phyloP scores from a whole-genome alignment of 2,113 vertebrate species.

The Hippocampus barbouri region DNA sequence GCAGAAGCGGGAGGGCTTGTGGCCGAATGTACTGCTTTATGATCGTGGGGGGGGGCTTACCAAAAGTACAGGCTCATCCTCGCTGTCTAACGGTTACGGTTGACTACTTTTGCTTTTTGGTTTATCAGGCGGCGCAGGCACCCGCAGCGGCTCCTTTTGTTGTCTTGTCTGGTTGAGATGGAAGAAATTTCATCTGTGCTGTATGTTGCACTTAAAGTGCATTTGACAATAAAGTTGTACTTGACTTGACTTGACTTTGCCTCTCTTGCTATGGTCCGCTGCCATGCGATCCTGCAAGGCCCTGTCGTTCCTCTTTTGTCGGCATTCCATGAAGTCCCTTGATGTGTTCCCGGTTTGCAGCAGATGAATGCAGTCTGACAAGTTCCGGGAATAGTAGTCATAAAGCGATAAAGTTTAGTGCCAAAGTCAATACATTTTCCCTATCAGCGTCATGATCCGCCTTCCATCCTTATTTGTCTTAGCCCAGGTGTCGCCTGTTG shows the following conservation, averaged over 20 bases:
- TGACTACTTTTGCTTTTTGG: slow-evolving; percentile 43
- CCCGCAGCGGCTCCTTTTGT: too few species aligned
- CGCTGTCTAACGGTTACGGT: slow-evolving; percentile 19
- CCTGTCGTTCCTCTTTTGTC: slow-evolving; percentile 18
- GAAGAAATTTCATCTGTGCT: too few species aligned
- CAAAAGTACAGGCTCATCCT: slow-evolving; percentile 37
- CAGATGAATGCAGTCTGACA: slow-evolving; percentile 11
- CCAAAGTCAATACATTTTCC: too few species aligned
- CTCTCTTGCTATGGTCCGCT: neutral
- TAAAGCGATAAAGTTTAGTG: slow-evolving; percentile 42
- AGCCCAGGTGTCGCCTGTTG: neutral
- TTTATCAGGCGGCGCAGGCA: too few species aligned
- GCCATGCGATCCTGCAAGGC: slow-evolving; percentile 7
- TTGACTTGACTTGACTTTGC: too few species aligned
- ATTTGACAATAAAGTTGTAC: too few species aligned
- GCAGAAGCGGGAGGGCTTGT: slow-evolving; percentile 31
- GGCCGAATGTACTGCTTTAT: slow-evolving; percentile 30
- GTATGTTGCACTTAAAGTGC: too few species aligned
- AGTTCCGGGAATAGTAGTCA: slow-evolving; percentile 53
- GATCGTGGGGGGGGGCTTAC: slow-evolving; percentile 41
- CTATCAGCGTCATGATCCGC: too few species aligned
- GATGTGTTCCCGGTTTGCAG: slow-evolving; percentile 21
- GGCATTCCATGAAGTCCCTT: slow-evolving; percentile 20
- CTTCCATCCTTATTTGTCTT: too few species aligned
- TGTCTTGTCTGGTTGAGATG: too few species aligned